Base-by-base conservation (phyloP, 2,113 vertebrate genomes). In the Aldabrachelys gigantea region DNA sequence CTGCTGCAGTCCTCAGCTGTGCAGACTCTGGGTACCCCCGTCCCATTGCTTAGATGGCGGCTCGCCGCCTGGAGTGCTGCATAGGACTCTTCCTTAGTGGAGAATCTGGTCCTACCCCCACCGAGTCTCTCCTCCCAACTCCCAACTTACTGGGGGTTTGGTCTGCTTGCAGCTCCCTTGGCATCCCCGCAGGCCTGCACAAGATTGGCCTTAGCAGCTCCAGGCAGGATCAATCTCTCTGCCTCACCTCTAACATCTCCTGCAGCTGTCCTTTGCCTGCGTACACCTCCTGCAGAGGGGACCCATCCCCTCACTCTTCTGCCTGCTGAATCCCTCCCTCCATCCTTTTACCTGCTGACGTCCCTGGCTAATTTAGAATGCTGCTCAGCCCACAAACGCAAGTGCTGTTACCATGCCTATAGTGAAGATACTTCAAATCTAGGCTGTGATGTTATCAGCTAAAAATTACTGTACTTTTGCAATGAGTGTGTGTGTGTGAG, bases 321-420 rank as follows among this genome's bases (percentile, higher is more conserved):
- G 22, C 44, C 24, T 7, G 24, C 85, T n/a, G 29, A 29, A 53
- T 50, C 38, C 57, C 50, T 21, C 57, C 57, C 8, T 21, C 47
- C 57, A 5, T 78, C 59, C 49, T 65, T 0, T 82, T 13, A 21
- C 83, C 16, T 1, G 2, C 25, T 22, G 19, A 29, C 16, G n/a
- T 29, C 82, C 78, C 8, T 2, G 44, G 80, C 69, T 92, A 53
- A 97, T 94, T 93, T 35, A 4, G 87, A 91, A 88, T 5, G 44
- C 82, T 69, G 94, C 96, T 90, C 19, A 79, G 54, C 95, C 94
- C 94, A 93, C 96, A 96, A 95, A 96, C 90, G 96, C 92, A 82
- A 94, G 95, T 87, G 91, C 93, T 90, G 22, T 94, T 94, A n/a
- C 97, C 89, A n/a, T 91, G 96, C 97, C 96, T 90, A 97, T 85